These are phyloP conservation scores for Tetragnatha montana DNA, from an alignment of 2,888 invertebrate genomes.

Conservation along the genomic window DNA sequence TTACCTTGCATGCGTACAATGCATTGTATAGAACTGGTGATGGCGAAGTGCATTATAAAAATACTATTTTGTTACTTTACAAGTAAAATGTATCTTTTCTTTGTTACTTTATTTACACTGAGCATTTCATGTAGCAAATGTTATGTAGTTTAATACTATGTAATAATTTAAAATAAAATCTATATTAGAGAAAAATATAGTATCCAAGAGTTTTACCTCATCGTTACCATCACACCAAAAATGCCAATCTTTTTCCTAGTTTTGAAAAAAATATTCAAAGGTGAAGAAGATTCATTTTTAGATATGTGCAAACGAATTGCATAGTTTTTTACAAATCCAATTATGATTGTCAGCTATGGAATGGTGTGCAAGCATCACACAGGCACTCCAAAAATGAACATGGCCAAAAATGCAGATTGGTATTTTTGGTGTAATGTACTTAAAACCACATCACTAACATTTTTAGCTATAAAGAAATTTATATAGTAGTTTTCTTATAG, in stretches of 20 bases:
- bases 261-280: not conserved
- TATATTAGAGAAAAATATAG: slow-evolving; percentile 53
- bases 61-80: slow-evolving; percentile 51
- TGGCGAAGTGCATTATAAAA: slow-evolving; percentile 68
- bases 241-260: too few relatives aligned
- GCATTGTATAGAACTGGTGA: slow-evolving; percentile 48
- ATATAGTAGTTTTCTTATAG: too few relatives aligned
- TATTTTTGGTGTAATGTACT: too few relatives aligned
- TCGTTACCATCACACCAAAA: not conserved
- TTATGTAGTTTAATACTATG: slow-evolving; percentile 67
- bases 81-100: slow-evolving; percentile 28
- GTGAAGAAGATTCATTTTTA: not conserved
- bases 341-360: too few relatives aligned
- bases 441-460: too few relatives aligned
- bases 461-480: too few relatives aligned
- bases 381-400: too few relatives aligned
- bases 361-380: too few relatives aligned
- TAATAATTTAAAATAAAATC: slow-evolving; percentile 65
- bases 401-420: too few relatives aligned
- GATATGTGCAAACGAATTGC: not conserved
- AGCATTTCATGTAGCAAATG: slow-evolving; percentile 52
- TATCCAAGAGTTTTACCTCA: not conserved
- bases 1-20: not conserved
- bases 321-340: too few relatives aligned
- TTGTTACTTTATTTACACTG: slow-evolving; percentile 22